Evolutionary conservation across 2,888 invertebrate species (phyloP).

Genomic region (Cepaea hortensis): DNA sequence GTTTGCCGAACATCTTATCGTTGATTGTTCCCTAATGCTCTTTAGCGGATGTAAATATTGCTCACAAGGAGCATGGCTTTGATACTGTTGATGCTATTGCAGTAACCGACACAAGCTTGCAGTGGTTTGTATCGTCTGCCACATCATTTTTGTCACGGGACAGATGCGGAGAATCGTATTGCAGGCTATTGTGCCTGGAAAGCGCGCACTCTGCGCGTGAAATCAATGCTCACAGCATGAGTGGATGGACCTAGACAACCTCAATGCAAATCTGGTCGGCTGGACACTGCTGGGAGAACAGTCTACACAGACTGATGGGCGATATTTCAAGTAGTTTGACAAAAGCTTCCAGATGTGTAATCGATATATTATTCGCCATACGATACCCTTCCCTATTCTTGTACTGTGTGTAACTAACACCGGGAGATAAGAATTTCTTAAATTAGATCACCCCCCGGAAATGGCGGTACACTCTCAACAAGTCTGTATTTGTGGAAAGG

Average conservation of each 20-base stretch:
- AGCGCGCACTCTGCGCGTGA: slow-evolving; percentile 27
- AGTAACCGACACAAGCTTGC: slow-evolving; percentile 5
- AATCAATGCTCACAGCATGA: slow-evolving; percentile 31
- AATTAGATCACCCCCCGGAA: slow-evolving; percentile 20
- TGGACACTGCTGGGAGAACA: slow-evolving; percentile 9
- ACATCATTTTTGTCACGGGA: not conserved
- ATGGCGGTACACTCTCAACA: slow-evolving; percentile 31
- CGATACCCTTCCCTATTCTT: slow-evolving; percentile 13
- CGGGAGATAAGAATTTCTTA: slow-evolving; percentile 15
- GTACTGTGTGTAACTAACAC: slow-evolving; percentile 22
- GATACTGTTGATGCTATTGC: not conserved
- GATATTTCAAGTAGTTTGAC: slow-evolving; percentile 21
- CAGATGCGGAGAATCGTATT: slow-evolving; percentile 25
- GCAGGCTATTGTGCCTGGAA: slow-evolving; percentile 20
- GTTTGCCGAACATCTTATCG: not conserved
- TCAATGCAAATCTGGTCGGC: not conserved
- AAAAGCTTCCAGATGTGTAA: slow-evolving; percentile 20
- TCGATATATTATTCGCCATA: slow-evolving; percentile 25
- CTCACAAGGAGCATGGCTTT: not conserved
- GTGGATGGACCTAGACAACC: not conserved
- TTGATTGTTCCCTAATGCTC: slow-evolving; percentile 15
- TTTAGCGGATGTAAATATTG: slow-evolving; percentile 3
- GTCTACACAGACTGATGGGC: not conserved
- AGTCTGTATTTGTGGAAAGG: slow-evolving; percentile 37
- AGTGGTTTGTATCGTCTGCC: slow-evolving; percentile 19